These are phyloP conservation scores for Pachyuromys duprasi DNA, from an alignment of 2,797 vertebrate genomes.

Conservation along the genomic window DNA sequence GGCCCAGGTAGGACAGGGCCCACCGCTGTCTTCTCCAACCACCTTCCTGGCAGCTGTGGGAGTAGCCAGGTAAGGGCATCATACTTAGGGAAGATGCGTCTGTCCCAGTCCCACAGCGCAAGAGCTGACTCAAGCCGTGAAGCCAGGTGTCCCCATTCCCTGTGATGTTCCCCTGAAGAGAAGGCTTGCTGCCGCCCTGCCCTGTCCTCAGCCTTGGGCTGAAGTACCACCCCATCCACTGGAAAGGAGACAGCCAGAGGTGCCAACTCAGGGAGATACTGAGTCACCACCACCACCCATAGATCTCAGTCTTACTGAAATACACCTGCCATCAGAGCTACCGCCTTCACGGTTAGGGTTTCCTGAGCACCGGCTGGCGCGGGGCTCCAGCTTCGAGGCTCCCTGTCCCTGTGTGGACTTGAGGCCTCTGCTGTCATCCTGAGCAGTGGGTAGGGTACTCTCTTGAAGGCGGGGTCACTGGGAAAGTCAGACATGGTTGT, in stretches of 20 bases:
- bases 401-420: rapidly evolving
- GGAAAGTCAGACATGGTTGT: not conserved
- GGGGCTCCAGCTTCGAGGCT: rapidly evolving
- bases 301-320: not conserved
- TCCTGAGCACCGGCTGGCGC: not conserved
- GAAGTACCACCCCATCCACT: not conserved
- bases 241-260: not conserved
- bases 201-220: not conserved
- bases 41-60: not conserved
- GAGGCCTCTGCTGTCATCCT: rapidly evolving
- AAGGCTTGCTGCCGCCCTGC: not conserved
- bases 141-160: rapidly evolving
- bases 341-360: rapidly evolving
- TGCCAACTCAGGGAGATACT: not conserved
- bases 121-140: not conserved
- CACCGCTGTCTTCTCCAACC: rapidly evolving
- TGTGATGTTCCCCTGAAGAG: rapidly evolving
- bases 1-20: not conserved
- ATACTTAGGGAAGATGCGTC: not conserved
- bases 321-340: not conserved
- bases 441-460: no score
- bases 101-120: rapidly evolving
- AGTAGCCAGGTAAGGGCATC: not conserved
- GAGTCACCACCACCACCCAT: not conserved
- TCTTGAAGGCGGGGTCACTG: not conserved